Conservation (phyloP, 2,888 invertebrate species). For the Acholoe squamosa region DNA sequence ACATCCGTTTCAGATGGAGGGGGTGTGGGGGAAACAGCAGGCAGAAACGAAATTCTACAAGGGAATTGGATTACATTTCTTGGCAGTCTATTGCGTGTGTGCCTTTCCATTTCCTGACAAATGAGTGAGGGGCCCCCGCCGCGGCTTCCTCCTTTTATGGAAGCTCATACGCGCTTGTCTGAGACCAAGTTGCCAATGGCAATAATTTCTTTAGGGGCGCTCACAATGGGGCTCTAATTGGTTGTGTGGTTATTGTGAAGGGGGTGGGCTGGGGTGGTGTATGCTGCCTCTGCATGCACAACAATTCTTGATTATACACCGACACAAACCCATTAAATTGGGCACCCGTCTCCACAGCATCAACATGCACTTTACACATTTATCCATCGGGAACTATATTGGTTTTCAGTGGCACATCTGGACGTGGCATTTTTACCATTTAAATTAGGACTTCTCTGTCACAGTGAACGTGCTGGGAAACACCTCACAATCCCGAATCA, state of each 20-base stretch:
- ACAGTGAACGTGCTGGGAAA: not conserved
- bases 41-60: slow-evolving; percentile 30
- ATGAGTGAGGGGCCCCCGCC: slow-evolving; percentile 28
- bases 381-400: slow-evolving; percentile 40
- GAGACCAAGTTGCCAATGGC: slow-evolving; percentile 40
- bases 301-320: slow-evolving; percentile 59
- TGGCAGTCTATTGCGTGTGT: slow-evolving; percentile 37
- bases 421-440: slow-evolving; percentile 58
- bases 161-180: not conserved
- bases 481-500: not conserved
- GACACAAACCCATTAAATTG: slow-evolving; percentile 43
- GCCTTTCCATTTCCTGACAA: slow-evolving; percentile 59
- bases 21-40: not conserved
- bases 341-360: slow-evolving; percentile 1
- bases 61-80: slow-evolving; percentile 59
- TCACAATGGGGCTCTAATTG: slow-evolving; percentile 55
- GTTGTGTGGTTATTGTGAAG: slow-evolving; percentile 62
- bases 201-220: slow-evolving; percentile 55
- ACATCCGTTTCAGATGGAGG: not conserved
- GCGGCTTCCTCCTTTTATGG: slow-evolving; percentile 45
- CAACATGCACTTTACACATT: slow-evolving; percentile 54
- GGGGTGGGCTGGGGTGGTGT: not conserved
- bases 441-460: slow-evolving; percentile 16
- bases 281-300: slow-evolving; percentile 51
- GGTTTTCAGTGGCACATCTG: slow-evolving; percentile 33